Percentiles rank a stretch among this genome's conserved stretches.
phyloP scores from a whole-genome alignment of 2,888 invertebrate species.

The Loripinus fragilis region DNA sequence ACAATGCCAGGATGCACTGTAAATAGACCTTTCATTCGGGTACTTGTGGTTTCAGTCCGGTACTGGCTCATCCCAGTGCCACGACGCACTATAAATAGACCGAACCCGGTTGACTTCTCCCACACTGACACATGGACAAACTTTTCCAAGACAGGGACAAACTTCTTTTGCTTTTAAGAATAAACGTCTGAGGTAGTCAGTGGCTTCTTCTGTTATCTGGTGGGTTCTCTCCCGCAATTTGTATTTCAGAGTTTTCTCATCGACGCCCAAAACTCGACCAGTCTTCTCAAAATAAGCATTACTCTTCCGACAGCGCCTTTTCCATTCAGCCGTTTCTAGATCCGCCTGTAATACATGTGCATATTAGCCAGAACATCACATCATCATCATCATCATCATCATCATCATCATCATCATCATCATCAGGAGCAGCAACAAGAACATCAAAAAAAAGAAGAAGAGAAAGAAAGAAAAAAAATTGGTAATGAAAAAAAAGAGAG shows the following conservation, averaged over 20 bases:
- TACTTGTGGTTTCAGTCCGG: constrained; percentile 4
- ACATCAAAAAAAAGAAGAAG: too few species aligned
- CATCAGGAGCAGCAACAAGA: too few species aligned
- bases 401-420: too few species aligned
- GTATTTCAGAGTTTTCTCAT: background rate
- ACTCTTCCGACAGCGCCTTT: background rate
- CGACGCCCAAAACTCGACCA: background rate
- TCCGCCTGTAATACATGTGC: constrained; percentile 3
- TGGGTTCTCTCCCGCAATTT: background rate
- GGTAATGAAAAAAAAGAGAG: too few species aligned
- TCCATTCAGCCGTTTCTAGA: background rate
- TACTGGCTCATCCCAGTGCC: constrained; percentile 14
- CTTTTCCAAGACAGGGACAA: background rate
- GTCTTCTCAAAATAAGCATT: background rate
- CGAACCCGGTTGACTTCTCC: background rate
- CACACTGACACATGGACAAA: background rate
- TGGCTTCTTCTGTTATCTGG: background rate
- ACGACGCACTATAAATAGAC: background rate
- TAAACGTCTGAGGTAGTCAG: background rate
- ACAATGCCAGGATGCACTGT: constrained; percentile 6
- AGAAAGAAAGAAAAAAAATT: too few species aligned
- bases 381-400: too few species aligned
- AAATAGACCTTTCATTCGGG: background rate
- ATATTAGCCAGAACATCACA: too few species aligned
- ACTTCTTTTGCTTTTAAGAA: background rate